Conservation (phyloP, 2,797 vertebrate species). For the Poeciliopsis infans region DNA sequence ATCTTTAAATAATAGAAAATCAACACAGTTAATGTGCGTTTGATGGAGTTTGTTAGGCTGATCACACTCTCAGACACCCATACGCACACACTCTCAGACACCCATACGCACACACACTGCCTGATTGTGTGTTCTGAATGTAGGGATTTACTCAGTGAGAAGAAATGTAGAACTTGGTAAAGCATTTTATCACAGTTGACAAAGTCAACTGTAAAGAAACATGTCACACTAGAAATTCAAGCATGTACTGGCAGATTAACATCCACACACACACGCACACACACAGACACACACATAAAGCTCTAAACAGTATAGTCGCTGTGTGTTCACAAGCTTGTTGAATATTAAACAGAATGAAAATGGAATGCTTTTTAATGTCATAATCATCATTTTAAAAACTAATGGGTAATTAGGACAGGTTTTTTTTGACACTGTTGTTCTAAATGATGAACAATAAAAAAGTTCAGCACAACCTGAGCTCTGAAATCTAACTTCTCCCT, state of each 20-base stretch:
- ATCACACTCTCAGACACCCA: no score
- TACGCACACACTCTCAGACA: no score
- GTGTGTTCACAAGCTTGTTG: slow-evolving; percentile 25
- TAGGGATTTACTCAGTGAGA: slow-evolving; percentile 1
- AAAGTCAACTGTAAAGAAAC: slow-evolving; percentile 29
- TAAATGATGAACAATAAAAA: neutral
- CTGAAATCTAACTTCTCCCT: neutral
- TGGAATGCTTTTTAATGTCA: neutral
- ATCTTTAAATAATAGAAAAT: neutral
- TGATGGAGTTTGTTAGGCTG: neutral
- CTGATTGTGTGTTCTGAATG: neutral
- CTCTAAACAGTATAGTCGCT: neutral
- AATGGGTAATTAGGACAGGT: neutral
- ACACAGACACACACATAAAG: neutral
- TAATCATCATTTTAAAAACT: neutral
- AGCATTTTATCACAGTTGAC: slow-evolving; percentile 39
- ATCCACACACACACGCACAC: neutral
- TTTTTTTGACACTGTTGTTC: neutral
- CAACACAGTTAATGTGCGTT: neutral
- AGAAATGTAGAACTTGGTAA: neutral
- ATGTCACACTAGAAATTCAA: slow-evolving; percentile 28
- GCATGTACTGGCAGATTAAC: slow-evolving; percentile 32
- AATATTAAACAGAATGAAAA: neutral
- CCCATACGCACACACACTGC: neutral
- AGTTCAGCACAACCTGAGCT: no score